phyloP scores from a whole-genome alignment of 2,797 vertebrate species.

The Diglossa cyanea region DNA sequence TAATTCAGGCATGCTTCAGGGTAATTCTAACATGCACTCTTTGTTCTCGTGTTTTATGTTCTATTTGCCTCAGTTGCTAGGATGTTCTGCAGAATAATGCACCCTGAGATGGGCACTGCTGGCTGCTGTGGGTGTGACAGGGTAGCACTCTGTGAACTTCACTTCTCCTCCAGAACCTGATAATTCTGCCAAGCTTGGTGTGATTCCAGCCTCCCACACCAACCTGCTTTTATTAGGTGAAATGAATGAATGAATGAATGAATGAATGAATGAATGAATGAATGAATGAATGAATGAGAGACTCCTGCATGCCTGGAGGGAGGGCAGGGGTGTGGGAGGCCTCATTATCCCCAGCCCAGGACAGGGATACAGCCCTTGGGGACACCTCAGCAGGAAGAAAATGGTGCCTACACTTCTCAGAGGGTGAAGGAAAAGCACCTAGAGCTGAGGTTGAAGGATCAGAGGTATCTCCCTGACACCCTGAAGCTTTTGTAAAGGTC shows the following conservation, averaged over 20 bases:
- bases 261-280: background rate
- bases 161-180: background rate
- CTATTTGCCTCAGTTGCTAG: background rate
- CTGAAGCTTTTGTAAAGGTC: background rate
- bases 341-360: background rate
- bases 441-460: background rate
- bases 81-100: background rate
- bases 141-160: background rate
- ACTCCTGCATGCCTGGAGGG: background rate
- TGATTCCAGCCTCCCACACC: background rate
- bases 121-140: rapidly evolving
- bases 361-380: rapidly evolving
- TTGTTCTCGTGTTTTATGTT: background rate
- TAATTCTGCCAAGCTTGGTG: background rate
- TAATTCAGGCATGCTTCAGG: constrained; percentile 46
- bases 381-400: background rate
- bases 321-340: background rate
- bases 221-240: background rate
- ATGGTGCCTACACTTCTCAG: background rate
- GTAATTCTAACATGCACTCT: background rate
- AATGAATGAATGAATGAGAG: background rate
- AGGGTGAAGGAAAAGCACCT: background rate
- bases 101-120: rapidly evolving
- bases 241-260: background rate
- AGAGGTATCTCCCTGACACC: background rate